Evolutionary conservation across 2,888 invertebrate genomes (phyloP).

Genomic region (Augiades crinisus): DNA sequence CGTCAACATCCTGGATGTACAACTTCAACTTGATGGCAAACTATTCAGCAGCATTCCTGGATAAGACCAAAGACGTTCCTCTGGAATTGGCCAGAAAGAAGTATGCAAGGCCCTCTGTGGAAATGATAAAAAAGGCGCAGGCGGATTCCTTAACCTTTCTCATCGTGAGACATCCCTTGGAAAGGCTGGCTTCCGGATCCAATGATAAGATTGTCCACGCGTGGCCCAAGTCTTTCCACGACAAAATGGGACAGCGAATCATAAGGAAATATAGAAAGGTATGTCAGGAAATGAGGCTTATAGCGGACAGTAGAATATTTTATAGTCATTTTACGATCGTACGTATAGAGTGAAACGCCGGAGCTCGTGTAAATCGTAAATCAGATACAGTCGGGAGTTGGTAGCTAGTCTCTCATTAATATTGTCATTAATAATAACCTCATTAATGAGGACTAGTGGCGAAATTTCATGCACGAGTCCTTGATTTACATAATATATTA

Average conservation of each 20-base stretch:
- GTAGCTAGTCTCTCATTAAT: no score
- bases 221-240: conserved; percentile 90
- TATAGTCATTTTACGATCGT: no score
- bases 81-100: conserved; percentile 89
- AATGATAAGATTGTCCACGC: conserved; percentile 92
- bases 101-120: conserved; percentile 88
- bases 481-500: no score
- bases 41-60: conserved; percentile 88
- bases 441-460: no score
- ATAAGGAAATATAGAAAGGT: conserved; percentile 88
- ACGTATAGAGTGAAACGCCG: no score
- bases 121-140: conserved; percentile 87
- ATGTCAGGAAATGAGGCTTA: conserved; percentile 32
- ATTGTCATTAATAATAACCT: no score
- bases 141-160: conserved; percentile 90
- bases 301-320: no score
- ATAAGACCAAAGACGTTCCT: conserved; percentile 89
- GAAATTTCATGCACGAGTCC: no score
- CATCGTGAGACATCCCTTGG: conserved; percentile 91
- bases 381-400: no score
- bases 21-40: conserved; percentile 94
- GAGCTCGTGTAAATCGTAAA: no score
- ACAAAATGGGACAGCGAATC: conserved; percentile 89
- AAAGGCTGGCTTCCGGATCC: conserved; percentile 89
- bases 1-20: conserved; percentile 96